Evolutionary conservation across 2,797 vertebrate genomes (phyloP), one percentile per base, ranked within the genome.

Genomic region (Setipinna tenuifilis): DNA sequence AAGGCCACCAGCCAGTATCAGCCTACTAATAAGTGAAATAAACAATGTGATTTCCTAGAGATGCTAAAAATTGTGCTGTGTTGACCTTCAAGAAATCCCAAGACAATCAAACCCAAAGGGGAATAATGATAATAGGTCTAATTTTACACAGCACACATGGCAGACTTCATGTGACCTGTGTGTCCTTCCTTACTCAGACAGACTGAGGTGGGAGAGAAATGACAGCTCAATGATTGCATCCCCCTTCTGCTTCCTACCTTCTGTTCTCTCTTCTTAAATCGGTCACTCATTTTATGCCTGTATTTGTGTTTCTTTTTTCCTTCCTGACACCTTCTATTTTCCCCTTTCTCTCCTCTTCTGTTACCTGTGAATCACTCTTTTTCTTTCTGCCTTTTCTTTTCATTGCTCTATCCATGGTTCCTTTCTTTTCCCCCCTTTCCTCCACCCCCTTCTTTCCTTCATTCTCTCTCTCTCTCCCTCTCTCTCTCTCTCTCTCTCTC

Each of bases 181-280:
- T 75, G 68, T 75, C 68, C 68, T 35, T 71, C 25, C 28, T 75
- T 1, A 1, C 28, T 6, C 28, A 75, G 28, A 71, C 25, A 71
- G 65, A 31, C 28, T 41, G n/a, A 65, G n/a, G 23, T 23, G 7
- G 21, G 61, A 25, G 59, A n/a, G 61, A 65, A 65, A 65, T 65
- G 25, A 65, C 1, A 25, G 61, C 2, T 12, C n/a, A 25, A 80
- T 86, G 85, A 87, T 88, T 88, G 82, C 46, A 46, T 54, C 50
- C 11, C 19, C 58, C 19, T 54, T 19, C 58, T 59, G 58, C 50
- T 54, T 19, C 58, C 58, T 21, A 21, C 3, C 17, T 21, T 59
- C 58, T n/a, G 6, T 19, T 19, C 21, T 59, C 58, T 59, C 35
- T 41, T 41, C 35, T 41, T 2, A 41, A 41, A 41, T 41, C 5